phyloP scores from a whole-genome alignment of 2,888 invertebrate genomes.

The Cephus pulcher region DNA sequence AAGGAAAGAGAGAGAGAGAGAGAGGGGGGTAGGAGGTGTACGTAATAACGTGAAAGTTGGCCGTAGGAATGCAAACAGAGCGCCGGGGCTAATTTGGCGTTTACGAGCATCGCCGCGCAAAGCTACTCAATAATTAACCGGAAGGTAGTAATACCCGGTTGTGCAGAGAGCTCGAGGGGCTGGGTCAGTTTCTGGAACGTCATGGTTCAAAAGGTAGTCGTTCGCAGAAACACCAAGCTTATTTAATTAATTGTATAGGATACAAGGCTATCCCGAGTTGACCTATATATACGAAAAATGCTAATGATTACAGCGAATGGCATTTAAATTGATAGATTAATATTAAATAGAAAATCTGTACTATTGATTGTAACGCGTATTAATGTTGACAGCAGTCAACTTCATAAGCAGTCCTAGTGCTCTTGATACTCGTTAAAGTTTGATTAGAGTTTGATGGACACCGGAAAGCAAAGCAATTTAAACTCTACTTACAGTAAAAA shows the following conservation, averaged over 20 bases:
- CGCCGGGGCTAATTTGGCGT: conserved; percentile 5
- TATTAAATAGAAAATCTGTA: too few relatives aligned
- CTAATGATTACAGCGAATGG: too few relatives aligned
- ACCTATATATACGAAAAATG: too few relatives aligned
- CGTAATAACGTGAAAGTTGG: conserved; percentile 4
- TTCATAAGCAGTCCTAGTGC: too few relatives aligned
- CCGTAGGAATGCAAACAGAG: conserved; percentile 6
- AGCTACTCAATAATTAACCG: conserved; percentile 8
- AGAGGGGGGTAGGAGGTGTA: neutral
- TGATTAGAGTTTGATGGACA: conserved; percentile 54
- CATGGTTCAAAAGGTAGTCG: neutral
- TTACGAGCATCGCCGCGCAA: conserved; percentile 5
- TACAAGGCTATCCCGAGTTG: too few relatives aligned
- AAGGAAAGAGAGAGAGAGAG: neutral
- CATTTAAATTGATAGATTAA: too few relatives aligned
- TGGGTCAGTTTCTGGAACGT: neutral
- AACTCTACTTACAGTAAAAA: conserved; percentile 31
- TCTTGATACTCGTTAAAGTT: conserved; percentile 47
- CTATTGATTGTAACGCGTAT: too few relatives aligned
- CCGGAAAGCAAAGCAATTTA: conserved; percentile 41
- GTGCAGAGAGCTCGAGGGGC: neutral
- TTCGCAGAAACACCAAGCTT: too few relatives aligned
- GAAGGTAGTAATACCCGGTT: conserved; percentile 1
- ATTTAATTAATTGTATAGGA: too few relatives aligned
- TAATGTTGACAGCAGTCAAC: too few relatives aligned